Evolutionary conservation across 2,113 vertebrate species (phyloP), one percentile per base, ranked within the genome.

Genomic region (Romanogobio albipinnatus): DNA sequence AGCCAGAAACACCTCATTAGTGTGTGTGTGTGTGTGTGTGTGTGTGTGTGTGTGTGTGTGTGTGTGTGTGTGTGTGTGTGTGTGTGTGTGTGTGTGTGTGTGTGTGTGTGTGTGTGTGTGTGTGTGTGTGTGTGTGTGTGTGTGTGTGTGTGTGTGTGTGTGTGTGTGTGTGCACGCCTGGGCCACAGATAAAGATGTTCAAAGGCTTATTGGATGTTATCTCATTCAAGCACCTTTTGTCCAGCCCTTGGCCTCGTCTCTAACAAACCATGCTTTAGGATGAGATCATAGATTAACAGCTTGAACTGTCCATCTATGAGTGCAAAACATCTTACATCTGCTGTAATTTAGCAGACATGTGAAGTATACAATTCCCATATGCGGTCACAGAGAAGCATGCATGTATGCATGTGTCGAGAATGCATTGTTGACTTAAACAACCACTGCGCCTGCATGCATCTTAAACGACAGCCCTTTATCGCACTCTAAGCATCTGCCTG

Each of bases 131-230:
- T 68, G 84, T 49, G 45, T 58, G 91, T 89, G 91, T 90, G 91
- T 81, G 66, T 68, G 49, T 73, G 73, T 47, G 80, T 62, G 58
- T 76, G 71, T 47, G 68, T 58, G 81, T 29, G 47, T 81, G 45
- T 26, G 76, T n/a, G n/a, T n/a, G n/a, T n/a, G n/a, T n/a, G n/a
- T n/a, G n/a, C n/a, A n/a, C 33, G 86, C 81, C 62, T 87, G 82
- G 26, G 43, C 90, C 89, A 89, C 92, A 92, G 91, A 94, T 92
- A 92, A 91, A 93, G 90, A 81, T 75, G 89, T 92, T 94, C 93
- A 93, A 92, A 94, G 92, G 90, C 90, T 93, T 91, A 93, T 93
- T 90, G 88, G 2, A 15, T 83, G 88, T 92, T 94, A 94, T 95
- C 93, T 93, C 92, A 93, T 93, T 89, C 92, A 92, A 94, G 91